A percentile compares a stretch with the other conserved stretches of the same genome.
These are phyloP conservation scores for Trinectes maculatus DNA, from an alignment of 2,113 vertebrate genomes.

Conservation along the genomic window DNA sequence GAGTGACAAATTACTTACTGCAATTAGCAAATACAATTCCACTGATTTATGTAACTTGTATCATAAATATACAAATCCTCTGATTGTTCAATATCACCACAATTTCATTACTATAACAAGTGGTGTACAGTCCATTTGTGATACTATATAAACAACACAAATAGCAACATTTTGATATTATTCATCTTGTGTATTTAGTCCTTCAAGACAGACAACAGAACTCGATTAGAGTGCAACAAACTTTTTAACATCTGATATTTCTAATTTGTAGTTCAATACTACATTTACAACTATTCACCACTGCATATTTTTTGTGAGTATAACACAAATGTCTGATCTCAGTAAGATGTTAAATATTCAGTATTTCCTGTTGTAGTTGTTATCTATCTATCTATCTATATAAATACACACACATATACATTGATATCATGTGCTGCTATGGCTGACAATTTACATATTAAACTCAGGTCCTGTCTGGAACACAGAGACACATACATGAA, in stretches of 20 bases:
- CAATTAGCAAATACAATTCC: constrained; percentile 37
- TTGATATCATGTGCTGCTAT: constrained; percentile 32
- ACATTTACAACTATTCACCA: constrained; percentile 37
- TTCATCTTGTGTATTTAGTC: constrained; percentile 20
- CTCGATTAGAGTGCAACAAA: constrained; percentile 26
- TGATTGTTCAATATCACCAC: constrained; percentile 55
- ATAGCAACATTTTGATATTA: constrained; percentile 25
- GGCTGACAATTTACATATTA: constrained; percentile 45
- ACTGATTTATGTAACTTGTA: constrained; percentile 16
- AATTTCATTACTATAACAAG: constrained; percentile 40
- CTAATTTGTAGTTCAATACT: constrained; percentile 27
- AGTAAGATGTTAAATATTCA: constrained; percentile 9
- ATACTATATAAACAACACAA: constrained; percentile 30
- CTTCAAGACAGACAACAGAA: constrained; percentile 25
- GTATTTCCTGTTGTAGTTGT: constrained; percentile 19
- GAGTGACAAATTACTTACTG: constrained; percentile 47
- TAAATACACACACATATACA: constrained; percentile 24
- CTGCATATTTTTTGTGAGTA: constrained; percentile 4
- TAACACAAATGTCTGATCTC: constrained; percentile 10
- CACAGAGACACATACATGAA: constrained; percentile 41
- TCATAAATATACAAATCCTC: constrained; percentile 36
- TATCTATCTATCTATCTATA: constrained; percentile 46
- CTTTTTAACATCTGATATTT: constrained; percentile 12
- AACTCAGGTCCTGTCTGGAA: constrained; percentile 47
- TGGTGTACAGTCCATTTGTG: constrained; percentile 64